Conservation (phyloP, 2,888 invertebrate species). For the Watsonalla cultraria region DNA sequence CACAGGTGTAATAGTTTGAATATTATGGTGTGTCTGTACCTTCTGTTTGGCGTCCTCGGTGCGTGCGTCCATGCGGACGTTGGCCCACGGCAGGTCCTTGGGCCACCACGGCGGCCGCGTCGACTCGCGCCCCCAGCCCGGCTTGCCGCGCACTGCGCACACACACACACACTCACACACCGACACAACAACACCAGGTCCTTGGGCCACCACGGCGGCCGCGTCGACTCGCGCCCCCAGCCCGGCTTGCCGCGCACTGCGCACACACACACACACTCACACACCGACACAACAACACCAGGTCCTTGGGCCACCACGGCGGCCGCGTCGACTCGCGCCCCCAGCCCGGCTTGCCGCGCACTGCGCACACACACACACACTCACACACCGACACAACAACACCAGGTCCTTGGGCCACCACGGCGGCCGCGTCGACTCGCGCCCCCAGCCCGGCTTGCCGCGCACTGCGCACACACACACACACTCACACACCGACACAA, state of each 20-base stretch:
- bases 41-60: conserved; percentile 98
- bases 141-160: conserved; percentile 88
- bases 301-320: conserved; percentile 98
- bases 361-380: conserved; percentile 29
- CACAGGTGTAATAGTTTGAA: too few species aligned
- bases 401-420: conserved; percentile 99
- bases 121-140: conserved; percentile 98
- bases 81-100: conserved; percentile 98
- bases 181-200: conserved; percentile 85
- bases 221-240: conserved; percentile 97
- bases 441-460: conserved; percentile 98
- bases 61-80: conserved; percentile 97
- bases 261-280: background rate
- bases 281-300: conserved; percentile 80
- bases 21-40: conserved; percentile 68
- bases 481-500: background rate
- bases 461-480: conserved; percentile 67
- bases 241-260: conserved; percentile 94
- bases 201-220: conserved; percentile 99
- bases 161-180: background rate
- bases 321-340: conserved; percentile 97
- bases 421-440: conserved; percentile 95
- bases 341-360: conserved; percentile 98
- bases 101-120: conserved; percentile 99
- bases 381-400: conserved; percentile 39